A percentile compares a stretch with the other conserved stretches of the same genome.
Evolutionary conservation across 2,797 vertebrate genomes (phyloP).

Genomic region (Falco peregrinus): DNA sequence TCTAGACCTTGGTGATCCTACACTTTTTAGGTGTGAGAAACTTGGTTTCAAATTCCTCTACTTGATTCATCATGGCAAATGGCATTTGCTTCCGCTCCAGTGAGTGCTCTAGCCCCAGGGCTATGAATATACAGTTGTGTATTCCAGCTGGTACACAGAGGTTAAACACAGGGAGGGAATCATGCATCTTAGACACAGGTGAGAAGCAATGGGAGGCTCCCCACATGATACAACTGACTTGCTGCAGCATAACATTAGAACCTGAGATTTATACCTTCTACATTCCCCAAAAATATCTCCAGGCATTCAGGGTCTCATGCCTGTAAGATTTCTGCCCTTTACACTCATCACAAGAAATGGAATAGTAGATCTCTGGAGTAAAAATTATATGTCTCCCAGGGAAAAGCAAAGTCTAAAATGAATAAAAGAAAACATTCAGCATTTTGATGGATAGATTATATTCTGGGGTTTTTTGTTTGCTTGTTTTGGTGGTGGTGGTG

Average conservation of each 20-base stretch:
- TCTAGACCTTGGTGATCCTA: not conserved
- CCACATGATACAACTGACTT: not conserved
- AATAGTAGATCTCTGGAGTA: not conserved
- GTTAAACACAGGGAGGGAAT: not conserved
- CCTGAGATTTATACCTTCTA: not conserved
- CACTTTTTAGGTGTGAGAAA: not conserved
- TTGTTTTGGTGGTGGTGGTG: no score
- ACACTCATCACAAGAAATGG: not conserved
- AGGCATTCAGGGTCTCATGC: not conserved
- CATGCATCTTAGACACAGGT: not conserved
- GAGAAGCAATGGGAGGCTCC: not conserved
- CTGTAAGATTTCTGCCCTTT: not conserved
- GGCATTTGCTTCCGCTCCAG: not conserved
- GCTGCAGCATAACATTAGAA: not conserved
- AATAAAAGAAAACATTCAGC: not conserved
- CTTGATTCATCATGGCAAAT: not conserved
- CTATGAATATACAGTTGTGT: not conserved
- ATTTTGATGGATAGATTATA: not conserved
- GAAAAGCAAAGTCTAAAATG: not conserved
- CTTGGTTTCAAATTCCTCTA: not conserved
- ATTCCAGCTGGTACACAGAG: not conserved
- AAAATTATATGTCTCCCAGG: not conserved
- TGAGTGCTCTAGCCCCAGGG: not conserved
- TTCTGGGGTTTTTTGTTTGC: not conserved
- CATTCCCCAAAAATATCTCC: not conserved